Conservation (phyloP, 2,113 vertebrate species). For the Paracanthobrama guichenoti region DNA sequence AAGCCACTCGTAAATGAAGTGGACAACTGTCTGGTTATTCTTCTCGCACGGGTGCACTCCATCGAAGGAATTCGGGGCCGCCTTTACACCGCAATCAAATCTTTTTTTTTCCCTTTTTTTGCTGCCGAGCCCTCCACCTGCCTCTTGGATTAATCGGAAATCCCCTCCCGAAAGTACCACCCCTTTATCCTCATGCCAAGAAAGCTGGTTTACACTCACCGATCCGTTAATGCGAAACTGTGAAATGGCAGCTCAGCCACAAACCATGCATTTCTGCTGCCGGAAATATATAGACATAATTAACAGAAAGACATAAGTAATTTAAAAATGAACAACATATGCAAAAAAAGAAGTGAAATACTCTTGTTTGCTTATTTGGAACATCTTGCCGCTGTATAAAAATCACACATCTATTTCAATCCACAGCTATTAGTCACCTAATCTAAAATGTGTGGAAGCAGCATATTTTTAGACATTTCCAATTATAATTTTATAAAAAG, state of each 20-base stretch:
- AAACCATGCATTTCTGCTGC: not conserved
- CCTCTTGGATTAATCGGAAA: slow-evolving; percentile 54
- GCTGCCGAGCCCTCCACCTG: slow-evolving; percentile 42
- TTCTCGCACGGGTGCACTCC: slow-evolving; percentile 36
- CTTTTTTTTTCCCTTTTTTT: slow-evolving; percentile 17
- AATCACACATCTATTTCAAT: not conserved
- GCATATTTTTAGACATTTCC: not conserved
- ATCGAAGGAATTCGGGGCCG: not conserved
- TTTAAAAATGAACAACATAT: not conserved
- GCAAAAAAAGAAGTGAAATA: not conserved
- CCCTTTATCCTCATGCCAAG: slow-evolving; percentile 26
- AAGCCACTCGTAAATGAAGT: slow-evolving; percentile 62
- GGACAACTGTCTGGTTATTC: slow-evolving; percentile 56
- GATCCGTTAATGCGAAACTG: slow-evolving; percentile 23
- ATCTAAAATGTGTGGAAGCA: slow-evolving; percentile 2
- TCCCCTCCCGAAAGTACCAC: slow-evolving; percentile 2
- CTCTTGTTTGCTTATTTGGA: not conserved
- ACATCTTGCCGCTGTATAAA: not conserved
- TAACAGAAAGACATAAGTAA: not conserved
- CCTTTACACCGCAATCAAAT: slow-evolving; percentile 37
- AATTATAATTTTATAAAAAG: not conserved
- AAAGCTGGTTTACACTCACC: slow-evolving; percentile 10
- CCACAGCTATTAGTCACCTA: not conserved
- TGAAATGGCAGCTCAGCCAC: not conserved
- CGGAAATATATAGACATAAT: not conserved